Evolutionary conservation across 2,797 vertebrate genomes (phyloP).

Genomic region (Amniataba percoides): DNA sequence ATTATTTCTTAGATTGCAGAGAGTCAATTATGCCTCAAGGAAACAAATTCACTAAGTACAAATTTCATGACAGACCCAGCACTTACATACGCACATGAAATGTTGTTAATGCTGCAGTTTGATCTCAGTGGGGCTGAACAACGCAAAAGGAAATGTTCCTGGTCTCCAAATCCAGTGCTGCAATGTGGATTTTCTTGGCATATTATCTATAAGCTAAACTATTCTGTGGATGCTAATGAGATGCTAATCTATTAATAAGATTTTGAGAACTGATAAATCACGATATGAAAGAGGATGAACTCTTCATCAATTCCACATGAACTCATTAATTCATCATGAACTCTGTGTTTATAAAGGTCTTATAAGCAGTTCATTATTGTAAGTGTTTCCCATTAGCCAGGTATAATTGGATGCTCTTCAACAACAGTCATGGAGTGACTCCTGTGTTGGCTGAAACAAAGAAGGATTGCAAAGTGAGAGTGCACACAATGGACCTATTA

Average conservation of each 20-base stretch:
- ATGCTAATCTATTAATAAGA: slow-evolving; percentile 52
- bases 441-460: slow-evolving; percentile 71
- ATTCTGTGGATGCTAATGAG: slow-evolving; percentile 26
- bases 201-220: slow-evolving; percentile 13
- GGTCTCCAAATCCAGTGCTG: not conserved
- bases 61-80: not conserved
- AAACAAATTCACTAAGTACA: not conserved
- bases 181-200: not conserved
- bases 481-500: slow-evolving; percentile 70
- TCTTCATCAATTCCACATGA: slow-evolving; percentile 69
- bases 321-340: slow-evolving; percentile 71
- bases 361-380: slow-evolving; percentile 74
- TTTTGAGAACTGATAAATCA: slow-evolving; percentile 53
- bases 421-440: slow-evolving; percentile 64
- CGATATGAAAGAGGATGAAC: slow-evolving; percentile 57
- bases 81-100: not conserved
- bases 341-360: slow-evolving; percentile 67
- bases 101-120: not conserved
- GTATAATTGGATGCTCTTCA: slow-evolving; percentile 76
- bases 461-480: slow-evolving; percentile 60
- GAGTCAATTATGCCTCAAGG: not conserved
- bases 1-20: slow-evolving; percentile 1
- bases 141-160: not conserved
- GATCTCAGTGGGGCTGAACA: not conserved
- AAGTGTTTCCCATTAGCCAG: slow-evolving; percentile 74